phyloP scores from a whole-genome alignment of 2,113 vertebrate genomes.

The Silurus meridionalis region DNA sequence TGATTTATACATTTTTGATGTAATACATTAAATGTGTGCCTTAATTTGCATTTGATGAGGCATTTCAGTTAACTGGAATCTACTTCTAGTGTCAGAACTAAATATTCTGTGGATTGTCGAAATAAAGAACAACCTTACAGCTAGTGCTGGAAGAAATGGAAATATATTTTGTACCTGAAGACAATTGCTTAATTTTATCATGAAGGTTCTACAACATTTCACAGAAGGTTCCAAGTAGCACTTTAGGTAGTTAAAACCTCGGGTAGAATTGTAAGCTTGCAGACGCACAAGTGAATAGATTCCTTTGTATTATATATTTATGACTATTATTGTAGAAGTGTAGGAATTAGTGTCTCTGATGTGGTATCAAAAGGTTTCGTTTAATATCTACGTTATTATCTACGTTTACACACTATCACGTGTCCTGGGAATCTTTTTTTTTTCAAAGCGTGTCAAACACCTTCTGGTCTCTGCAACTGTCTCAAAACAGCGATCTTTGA shows the following conservation, averaged over 20 bases:
- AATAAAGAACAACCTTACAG: background rate
- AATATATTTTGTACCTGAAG: background rate
- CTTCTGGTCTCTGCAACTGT: too few relatives aligned
- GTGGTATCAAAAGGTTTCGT: too few relatives aligned
- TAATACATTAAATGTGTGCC: background rate
- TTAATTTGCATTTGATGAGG: background rate
- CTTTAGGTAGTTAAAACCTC: background rate
- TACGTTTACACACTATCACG: too few relatives aligned
- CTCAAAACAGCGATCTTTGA: too few relatives aligned
- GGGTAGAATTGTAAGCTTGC: background rate
- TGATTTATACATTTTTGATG: slow-evolving; percentile 29
- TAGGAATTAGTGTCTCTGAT: background rate
- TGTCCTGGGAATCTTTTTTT: too few relatives aligned
- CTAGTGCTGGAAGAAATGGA: background rate
- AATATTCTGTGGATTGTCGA: background rate
- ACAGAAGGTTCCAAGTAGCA: background rate
- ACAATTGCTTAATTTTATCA: too few relatives aligned
- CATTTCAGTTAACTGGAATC: too few relatives aligned
- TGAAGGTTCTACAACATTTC: background rate
- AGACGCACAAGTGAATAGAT: background rate
- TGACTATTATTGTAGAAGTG: background rate
- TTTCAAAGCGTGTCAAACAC: too few relatives aligned
- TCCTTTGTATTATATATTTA: background rate
- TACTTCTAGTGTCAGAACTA: background rate
- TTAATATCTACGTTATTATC: too few relatives aligned